phyloP scores from a whole-genome alignment of 2,888 invertebrate species.

The Caenorhabditis uteleia region DNA sequence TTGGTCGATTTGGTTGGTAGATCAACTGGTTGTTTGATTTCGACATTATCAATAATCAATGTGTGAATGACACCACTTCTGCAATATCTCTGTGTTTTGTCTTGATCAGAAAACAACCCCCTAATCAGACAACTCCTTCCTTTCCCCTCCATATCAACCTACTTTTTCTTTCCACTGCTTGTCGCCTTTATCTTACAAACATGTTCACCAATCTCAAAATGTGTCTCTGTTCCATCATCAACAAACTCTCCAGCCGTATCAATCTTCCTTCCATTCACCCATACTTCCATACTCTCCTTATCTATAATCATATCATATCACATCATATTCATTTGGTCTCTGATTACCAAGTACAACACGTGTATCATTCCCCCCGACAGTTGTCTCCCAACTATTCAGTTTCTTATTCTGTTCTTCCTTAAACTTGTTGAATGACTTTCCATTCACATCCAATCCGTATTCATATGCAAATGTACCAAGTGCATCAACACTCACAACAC shows the following conservation, averaged over 20 bases:
- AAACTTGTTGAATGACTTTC: conserved; percentile 82
- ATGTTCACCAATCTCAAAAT: conserved; percentile 76
- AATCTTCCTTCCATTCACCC: conserved; percentile 79
- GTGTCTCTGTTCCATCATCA: conserved; percentile 84
- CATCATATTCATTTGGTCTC: background rate
- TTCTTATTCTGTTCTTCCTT: conserved; percentile 81
- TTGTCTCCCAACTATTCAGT: conserved; percentile 80
- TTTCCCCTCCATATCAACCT: background rate
- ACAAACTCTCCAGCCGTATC: conserved; percentile 81
- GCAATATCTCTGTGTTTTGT: background rate
- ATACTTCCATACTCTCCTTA: conserved; percentile 80
- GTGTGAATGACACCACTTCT: conserved; percentile 74
- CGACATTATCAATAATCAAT: conserved; percentile 53
- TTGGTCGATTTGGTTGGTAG: too few relatives aligned
- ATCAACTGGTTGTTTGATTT: background rate
- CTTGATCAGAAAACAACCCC: conserved; percentile 1
- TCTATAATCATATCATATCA: conserved; percentile 74
- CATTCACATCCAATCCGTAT: conserved; percentile 80
- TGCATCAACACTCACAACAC: conserved; percentile 74
- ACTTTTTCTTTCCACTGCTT: conserved; percentile 51
- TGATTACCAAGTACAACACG: conserved; percentile 80
- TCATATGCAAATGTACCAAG: conserved; percentile 80
- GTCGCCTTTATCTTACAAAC: conserved; percentile 56
- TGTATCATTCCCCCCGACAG: conserved; percentile 69
- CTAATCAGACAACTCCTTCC: background rate